A percentile compares a stretch with the other conserved stretches of the same genome.
These are phyloP conservation scores for Ormia ochracea DNA, from an alignment of 2,888 invertebrate species.

Conservation along the genomic window DNA sequence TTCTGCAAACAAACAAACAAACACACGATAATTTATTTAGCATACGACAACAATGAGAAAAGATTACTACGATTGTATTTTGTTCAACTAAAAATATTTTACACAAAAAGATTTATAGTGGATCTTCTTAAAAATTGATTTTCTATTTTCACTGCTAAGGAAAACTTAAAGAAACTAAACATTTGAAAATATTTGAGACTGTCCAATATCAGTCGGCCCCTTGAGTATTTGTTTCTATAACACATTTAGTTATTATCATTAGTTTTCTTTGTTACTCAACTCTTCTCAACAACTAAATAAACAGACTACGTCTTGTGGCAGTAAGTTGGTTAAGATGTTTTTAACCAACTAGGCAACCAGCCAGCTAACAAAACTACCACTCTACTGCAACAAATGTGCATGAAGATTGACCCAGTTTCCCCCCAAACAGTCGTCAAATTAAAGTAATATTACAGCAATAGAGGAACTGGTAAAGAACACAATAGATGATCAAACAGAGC, in stretches of 20 bases:
- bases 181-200: neutral
- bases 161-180: neutral
- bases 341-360: neutral
- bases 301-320: slow-evolving; percentile 19
- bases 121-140: neutral
- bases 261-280: neutral
- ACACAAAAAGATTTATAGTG: slow-evolving; percentile 39
- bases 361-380: slow-evolving; percentile 5
- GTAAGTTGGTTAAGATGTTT: neutral
- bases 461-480: slow-evolving; percentile 8
- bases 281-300: slow-evolving; percentile 41
- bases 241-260: neutral
- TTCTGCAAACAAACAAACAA: slow-evolving; percentile 1
- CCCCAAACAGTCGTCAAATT: slow-evolving; percentile 35
- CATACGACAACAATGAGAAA: slow-evolving; percentile 22
- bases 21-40: slow-evolving; percentile 45
- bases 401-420: slow-evolving; percentile 47
- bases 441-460: slow-evolving; percentile 49
- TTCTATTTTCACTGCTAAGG: neutral
- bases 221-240: neutral
- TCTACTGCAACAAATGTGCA: slow-evolving; percentile 45
- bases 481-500: slow-evolving; percentile 15
- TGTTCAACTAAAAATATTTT: slow-evolving; percentile 33
- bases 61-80: neutral
- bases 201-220: neutral